phyloP scores from a whole-genome alignment of 2,888 invertebrate genomes.

The Papilio demoleus region DNA sequence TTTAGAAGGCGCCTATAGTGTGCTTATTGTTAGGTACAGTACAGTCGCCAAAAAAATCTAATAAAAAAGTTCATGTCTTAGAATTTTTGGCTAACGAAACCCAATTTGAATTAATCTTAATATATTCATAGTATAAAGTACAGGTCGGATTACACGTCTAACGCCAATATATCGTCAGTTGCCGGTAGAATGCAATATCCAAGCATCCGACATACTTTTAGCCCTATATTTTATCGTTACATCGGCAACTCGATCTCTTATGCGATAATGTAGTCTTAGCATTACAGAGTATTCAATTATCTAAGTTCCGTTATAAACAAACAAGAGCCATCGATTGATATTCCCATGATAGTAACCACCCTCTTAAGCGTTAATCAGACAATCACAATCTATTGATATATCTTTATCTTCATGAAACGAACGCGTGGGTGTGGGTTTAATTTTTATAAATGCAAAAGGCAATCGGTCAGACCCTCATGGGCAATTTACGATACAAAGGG shows the following conservation, averaged over 20 bases:
- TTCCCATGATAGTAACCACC: background rate
- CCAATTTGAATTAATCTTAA: too few relatives aligned
- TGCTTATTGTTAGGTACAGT: background rate
- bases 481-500: conserved; percentile 78
- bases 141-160: too few relatives aligned
- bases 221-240: too few relatives aligned
- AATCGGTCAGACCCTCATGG: conserved; percentile 73
- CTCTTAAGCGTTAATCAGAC: background rate
- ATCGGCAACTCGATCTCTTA: too few relatives aligned
- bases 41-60: background rate
- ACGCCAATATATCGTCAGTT: too few relatives aligned
- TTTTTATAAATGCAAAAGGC: conserved; percentile 73
- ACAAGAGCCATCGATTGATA: background rate
- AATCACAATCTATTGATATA: conserved; percentile 22
- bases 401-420: conserved; percentile 24
- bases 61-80: too few relatives aligned
- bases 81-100: too few relatives aligned
- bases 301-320: background rate
- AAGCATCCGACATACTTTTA: too few relatives aligned
- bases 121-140: too few relatives aligned
- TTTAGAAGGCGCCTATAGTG: conserved; percentile 53
- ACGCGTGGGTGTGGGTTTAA: conserved; percentile 50
- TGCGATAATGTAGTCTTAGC: too few relatives aligned
- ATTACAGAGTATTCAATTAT: too few relatives aligned
- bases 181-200: too few relatives aligned